These are phyloP conservation scores for Chanos chanos DNA, from an alignment of 2,797 vertebrate genomes.

Conservation along the genomic window DNA sequence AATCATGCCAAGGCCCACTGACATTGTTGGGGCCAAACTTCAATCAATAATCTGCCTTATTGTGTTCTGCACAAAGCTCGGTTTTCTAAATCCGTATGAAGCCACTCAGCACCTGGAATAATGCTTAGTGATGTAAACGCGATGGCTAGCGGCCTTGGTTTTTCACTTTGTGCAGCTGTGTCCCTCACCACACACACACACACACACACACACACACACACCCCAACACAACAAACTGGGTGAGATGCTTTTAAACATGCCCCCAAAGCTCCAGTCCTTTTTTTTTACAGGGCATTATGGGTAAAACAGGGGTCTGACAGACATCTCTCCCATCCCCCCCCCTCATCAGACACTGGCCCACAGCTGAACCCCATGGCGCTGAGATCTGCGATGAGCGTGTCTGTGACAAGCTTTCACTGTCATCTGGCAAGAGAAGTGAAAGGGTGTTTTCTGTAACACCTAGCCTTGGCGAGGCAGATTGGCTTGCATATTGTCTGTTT, in stretches of 20 bases:
- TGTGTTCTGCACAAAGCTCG: conserved; percentile 40
- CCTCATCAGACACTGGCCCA: conserved; percentile 48
- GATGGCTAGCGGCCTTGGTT: conserved; percentile 8
- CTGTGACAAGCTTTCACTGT: conserved; percentile 16
- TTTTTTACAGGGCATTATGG: not conserved
- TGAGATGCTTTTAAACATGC: no score
- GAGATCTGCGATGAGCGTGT: conserved; percentile 55
- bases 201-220: not conserved
- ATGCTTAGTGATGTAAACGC: conserved; percentile 44
- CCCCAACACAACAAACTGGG: not conserved
- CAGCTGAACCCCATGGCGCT: conserved; percentile 60
- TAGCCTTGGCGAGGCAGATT: conserved; percentile 25
- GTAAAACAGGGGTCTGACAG: conserved; percentile 14
- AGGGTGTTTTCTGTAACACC: conserved; percentile 22
- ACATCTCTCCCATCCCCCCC: conserved; percentile 36
- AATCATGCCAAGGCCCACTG: conserved; percentile 45
- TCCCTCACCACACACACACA: conserved; percentile 5
- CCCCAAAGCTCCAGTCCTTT: no score
- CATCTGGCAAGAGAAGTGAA: conserved; percentile 22
- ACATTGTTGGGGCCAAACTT: conserved; percentile 35
- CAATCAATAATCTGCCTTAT: conserved; percentile 52
- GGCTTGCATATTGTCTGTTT: conserved; percentile 29
- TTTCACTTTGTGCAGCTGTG: conserved; percentile 17
- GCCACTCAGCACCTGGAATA: conserved; percentile 43
- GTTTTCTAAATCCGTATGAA: conserved; percentile 22